phyloP scores from a whole-genome alignment of 1,140 invertebrate species.

The Asobara japonica region DNA sequence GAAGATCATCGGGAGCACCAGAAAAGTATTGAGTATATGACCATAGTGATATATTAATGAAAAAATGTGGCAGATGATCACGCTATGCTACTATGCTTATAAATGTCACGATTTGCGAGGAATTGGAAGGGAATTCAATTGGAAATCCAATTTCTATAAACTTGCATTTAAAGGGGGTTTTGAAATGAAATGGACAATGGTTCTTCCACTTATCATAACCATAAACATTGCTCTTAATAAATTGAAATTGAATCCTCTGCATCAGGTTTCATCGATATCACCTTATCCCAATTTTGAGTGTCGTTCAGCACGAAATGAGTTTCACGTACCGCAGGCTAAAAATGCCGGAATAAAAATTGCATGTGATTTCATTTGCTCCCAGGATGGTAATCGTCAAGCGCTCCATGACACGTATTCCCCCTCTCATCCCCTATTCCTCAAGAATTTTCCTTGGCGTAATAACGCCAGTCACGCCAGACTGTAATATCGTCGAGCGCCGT shows the following conservation, averaged over 20 bases:
- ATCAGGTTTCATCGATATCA: background rate
- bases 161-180: no score
- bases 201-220: no score
- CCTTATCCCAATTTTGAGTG: background rate
- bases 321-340: background rate
- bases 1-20: no score
- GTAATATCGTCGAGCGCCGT: background rate
- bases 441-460: background rate
- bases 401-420: background rate
- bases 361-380: background rate
- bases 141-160: no score
- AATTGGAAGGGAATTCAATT: no score
- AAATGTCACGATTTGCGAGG: no score
- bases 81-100: no score
- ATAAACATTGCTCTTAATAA: background rate
- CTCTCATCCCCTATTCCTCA: background rate
- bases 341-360: background rate
- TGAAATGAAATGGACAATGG: no score
- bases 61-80: no score
- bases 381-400: background rate
- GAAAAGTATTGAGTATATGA: no score
- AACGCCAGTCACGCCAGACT: slow-evolving; percentile 7
- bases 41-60: no score
- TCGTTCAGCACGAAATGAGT: background rate
- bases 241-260: background rate